A percentile compares a stretch with the other conserved stretches of the same genome.
These are phyloP conservation scores for Chauna torquata DNA, from an alignment of 2,113 vertebrate genomes.

Conservation along the genomic window DNA sequence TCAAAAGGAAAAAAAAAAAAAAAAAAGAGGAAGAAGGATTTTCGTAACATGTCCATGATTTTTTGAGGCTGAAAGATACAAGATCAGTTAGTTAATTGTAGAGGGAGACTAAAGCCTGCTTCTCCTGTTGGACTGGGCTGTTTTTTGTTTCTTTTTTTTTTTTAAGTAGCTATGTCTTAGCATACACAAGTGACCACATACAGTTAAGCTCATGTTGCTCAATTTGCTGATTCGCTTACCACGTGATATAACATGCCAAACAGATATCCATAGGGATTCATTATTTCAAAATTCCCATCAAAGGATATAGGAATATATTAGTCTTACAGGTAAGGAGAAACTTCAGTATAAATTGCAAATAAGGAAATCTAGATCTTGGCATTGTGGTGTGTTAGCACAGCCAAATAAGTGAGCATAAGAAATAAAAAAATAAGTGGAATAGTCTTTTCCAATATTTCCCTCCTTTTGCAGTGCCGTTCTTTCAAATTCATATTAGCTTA, in stretches of 20 bases:
- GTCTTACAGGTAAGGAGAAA: neutral
- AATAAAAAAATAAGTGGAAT: neutral
- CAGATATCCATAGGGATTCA: neutral
- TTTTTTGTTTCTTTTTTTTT: neutral
- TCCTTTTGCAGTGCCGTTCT: neutral
- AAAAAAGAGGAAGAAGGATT: neutral
- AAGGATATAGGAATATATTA: neutral
- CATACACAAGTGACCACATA: neutral
- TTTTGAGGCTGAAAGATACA: neutral
- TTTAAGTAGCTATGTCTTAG: neutral
- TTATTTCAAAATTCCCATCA: constrained; percentile 3
- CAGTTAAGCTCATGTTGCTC: neutral
- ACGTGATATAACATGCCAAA: neutral
- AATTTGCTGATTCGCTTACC: neutral
- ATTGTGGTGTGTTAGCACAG: neutral
- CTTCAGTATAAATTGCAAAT: neutral
- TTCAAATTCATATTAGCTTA: neutral
- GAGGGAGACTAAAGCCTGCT: neutral
- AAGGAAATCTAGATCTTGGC: neutral
- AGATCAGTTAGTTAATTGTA: neutral
- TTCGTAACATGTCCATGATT: neutral
- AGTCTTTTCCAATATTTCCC: neutral
- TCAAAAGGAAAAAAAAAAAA: no score
- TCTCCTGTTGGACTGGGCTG: no score
- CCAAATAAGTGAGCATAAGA: neutral